phyloP scores from a whole-genome alignment of 2,888 invertebrate species.

The Phanerotoma sp. region DNA sequence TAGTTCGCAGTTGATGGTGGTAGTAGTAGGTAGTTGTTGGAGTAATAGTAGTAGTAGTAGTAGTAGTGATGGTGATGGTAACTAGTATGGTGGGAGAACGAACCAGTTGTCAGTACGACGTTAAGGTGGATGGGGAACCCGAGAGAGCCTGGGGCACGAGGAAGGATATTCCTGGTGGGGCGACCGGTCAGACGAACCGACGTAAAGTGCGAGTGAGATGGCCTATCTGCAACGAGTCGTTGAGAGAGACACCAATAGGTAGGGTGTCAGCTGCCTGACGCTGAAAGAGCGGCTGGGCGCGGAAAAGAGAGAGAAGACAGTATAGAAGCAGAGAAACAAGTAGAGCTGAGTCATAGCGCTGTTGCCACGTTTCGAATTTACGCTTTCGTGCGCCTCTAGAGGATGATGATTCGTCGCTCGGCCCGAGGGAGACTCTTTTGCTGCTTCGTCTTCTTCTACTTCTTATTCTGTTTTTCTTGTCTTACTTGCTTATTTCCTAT shows the following conservation, averaged over 20 bases:
- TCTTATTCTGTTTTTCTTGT: background rate
- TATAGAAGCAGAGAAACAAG: constrained; percentile 35
- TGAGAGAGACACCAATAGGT: constrained; percentile 27
- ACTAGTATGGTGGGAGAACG: constrained; percentile 28
- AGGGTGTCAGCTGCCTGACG: constrained; percentile 54
- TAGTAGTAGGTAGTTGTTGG: background rate
- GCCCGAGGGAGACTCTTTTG: background rate
- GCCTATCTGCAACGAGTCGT: constrained; percentile 5
- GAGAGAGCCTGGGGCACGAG: constrained; percentile 42
- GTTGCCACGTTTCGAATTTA: constrained; percentile 52
- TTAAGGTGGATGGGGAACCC: constrained; percentile 26
- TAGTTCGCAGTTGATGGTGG: constrained; percentile 10
- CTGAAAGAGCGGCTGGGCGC: constrained; percentile 29
- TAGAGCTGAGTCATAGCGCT: constrained; percentile 56
- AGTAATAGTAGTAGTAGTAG: background rate
- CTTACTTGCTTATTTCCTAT: constrained; percentile 9
- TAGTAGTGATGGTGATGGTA: background rate
- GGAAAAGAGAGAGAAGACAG: constrained; percentile 28
- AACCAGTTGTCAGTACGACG: constrained; percentile 42
- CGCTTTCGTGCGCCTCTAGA: constrained; percentile 32
- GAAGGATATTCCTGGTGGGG: constrained; percentile 41
- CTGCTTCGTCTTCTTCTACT: constrained; percentile 5
- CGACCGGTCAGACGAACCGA: constrained; percentile 27
- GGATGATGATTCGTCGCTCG: constrained; percentile 13
- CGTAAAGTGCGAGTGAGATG: constrained; percentile 16